Evolutionary conservation across 35 echinoderm and acorn worm species (phyloP), one percentile per base, ranked within the genome.

Genomic region (Amphiura filiformis): DNA sequence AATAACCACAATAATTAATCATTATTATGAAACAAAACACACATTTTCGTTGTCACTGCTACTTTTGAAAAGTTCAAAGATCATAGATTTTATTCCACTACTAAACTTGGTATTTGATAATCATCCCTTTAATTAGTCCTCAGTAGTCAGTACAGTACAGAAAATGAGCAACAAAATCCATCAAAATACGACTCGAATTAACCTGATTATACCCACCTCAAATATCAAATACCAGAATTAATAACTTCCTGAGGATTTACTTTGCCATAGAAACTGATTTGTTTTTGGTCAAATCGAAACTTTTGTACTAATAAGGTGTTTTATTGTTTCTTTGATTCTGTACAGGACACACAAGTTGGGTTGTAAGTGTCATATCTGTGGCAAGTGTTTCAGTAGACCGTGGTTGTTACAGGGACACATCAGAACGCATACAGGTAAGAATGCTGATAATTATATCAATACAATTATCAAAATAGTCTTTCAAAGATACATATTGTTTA

Each of bases 361-460:
- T 22, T 99, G 96, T 61, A 99, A 99, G 56, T 99, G 96, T 76
- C 93, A 99, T 87, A 94, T 99, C 17, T 99, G 96, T 39, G 96
- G 96, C 17, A 99, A 99, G 80, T 99, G 96, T 76, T 99, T 99
- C 84, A 99, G 96, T 56, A 83, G 96, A 36, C 96, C 96, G 26
- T 99, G 96, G 96, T 44, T 99, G 12, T 85, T 99, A 9, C 96
- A 99, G 77, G 96, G 96, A 0, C 96, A 99, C 81, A 99, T 99
- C 84, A 90, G 96, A 18, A 99, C 96, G 14, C 96, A 99, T 70
- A 99, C 96, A 0, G 96, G 61, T 70, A 70, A 70, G 61, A 47
- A n/a, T n/a, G n/a, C n/a, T n/a, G n/a, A n/a, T n/a, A n/a, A n/a
- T n/a, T n/a, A n/a, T n/a, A n/a, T n/a, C n/a, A n/a, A n/a, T n/a